These are phyloP conservation scores for Anastrepha ludens DNA, from an alignment of 1,140 invertebrate genomes.

Conservation along the genomic window DNA sequence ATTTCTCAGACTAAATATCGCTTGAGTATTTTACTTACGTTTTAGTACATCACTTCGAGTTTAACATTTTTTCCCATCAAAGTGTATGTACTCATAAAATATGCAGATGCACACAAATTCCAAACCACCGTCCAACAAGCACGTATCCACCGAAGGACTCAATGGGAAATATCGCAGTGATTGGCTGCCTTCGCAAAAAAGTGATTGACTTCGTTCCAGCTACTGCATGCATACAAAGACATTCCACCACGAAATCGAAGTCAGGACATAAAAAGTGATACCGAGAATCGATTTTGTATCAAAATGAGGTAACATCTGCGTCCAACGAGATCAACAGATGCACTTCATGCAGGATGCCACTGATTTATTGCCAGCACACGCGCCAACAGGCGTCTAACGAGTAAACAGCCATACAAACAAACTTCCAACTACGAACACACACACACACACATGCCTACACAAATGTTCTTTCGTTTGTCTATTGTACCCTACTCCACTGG, in stretches of 20 bases:
- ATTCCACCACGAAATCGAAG: neutral
- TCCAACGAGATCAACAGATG: slow-evolving; percentile 42
- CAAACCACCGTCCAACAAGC: neutral
- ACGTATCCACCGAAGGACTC: neutral
- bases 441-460: neutral
- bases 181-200: neutral
- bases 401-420: slow-evolving; percentile 5
- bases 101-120: neutral
- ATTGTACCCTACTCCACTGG: neutral
- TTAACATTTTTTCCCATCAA: neutral
- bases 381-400: slow-evolving; percentile 25
- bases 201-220: neutral
- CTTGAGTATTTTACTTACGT: neutral
- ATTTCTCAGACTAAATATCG: no score
- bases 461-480: neutral
- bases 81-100: neutral
- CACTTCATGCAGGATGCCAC: slow-evolving; percentile 22
- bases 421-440: neutral
- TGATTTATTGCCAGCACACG: slow-evolving; percentile 39
- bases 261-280: slow-evolving; percentile 2
- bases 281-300: slow-evolving; percentile 24
- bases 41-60: neutral
- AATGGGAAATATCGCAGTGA: neutral
- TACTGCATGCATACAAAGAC: neutral
- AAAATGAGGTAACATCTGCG: slow-evolving; percentile 39